Evolutionary conservation across 1,140 invertebrate genomes (phyloP), one percentile per base, ranked within the genome.

Genomic region (Caligus rogercresseyi): DNA sequence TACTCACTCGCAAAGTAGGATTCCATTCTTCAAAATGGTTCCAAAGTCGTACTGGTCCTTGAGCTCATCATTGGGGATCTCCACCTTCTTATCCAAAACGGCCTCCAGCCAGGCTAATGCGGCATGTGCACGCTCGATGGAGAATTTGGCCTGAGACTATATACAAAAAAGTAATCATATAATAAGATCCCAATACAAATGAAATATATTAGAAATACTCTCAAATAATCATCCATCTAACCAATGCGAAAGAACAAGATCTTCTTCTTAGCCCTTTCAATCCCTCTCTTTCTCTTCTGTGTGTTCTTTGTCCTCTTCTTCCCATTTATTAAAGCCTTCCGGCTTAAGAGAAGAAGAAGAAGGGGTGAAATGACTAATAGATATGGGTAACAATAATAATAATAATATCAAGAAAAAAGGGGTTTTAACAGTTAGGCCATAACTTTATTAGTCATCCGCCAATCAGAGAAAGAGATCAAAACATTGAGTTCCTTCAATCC

Each of bases 101-200:
- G 71, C 69, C 66, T 76, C 72, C 16, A 79, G 70, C 77, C 77
- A 79, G 2, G 69, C 66, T 13, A 78, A 64, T 11, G 72, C 73
- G 67, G 78, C 72, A 25, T 71, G 67, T 1, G 78, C 77, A 66
- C 78, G 70, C 24, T 76, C 71, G 51, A 78, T 60, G 65, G 71
- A 73, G 67, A 79, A 79, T 62, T 79, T 77, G 20, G 77, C 77
- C 67, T 78, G 76, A 65, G 78, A 74, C 78, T 78, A 62, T 65
- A 20, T 16, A 65, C 15, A 57, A 14, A 43, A 63, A 25, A 52
- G 26, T 7, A 54, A 24, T 26, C 21, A 25, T 1, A 2, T 11
- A 21, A 58, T 19, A 64, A 51, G n/a, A 23, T 2, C 23, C 18
- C 3, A 52, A 54, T 61, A 7, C 31, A 24, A 26, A 26, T 52